Conservation (phyloP, 53 echinoderm and acorn worm genomes). For the Hippasteria phrygiana region DNA sequence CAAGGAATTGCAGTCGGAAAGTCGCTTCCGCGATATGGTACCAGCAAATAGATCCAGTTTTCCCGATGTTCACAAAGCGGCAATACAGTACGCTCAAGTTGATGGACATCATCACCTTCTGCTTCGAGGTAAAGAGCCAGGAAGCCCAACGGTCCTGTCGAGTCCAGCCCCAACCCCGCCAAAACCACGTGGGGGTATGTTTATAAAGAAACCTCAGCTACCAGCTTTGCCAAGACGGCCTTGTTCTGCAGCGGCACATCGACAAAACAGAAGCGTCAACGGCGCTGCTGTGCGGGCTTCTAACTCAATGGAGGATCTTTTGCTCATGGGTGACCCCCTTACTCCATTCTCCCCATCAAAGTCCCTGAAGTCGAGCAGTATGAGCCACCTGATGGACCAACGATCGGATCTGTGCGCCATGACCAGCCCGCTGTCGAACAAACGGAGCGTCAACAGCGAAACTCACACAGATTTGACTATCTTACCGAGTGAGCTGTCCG, state of each 20-base stretch:
- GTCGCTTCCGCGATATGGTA: neutral
- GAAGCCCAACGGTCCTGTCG: neutral
- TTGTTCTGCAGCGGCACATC: slow-evolving; percentile 33
- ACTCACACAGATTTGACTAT: neutral
- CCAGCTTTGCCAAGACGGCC: slow-evolving; percentile 8
- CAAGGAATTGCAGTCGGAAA: neutral
- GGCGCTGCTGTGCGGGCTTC: slow-evolving; percentile 35
- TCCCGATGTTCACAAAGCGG: neutral
- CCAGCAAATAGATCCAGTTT: neutral
- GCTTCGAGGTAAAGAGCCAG: neutral
- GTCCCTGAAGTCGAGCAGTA: slow-evolving; percentile 23
- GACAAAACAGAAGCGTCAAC: slow-evolving; percentile 51
- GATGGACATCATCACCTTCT: neutral
- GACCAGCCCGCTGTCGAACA: neutral
- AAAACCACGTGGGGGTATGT: slow-evolving; percentile 4
- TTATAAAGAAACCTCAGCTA: slow-evolving; percentile 20
- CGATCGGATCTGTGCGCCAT: neutral
- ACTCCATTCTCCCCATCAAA: neutral
- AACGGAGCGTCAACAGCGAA: neutral
- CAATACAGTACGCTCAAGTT: neutral
- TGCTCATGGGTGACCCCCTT: slow-evolving; percentile 1
- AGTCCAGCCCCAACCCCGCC: neutral
- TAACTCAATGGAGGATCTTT: slow-evolving; percentile 62
- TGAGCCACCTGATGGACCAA: neutral
- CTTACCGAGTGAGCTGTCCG: neutral